phyloP scores from a whole-genome alignment of 2,888 invertebrate genomes.

The Augochlorella aurata region DNA sequence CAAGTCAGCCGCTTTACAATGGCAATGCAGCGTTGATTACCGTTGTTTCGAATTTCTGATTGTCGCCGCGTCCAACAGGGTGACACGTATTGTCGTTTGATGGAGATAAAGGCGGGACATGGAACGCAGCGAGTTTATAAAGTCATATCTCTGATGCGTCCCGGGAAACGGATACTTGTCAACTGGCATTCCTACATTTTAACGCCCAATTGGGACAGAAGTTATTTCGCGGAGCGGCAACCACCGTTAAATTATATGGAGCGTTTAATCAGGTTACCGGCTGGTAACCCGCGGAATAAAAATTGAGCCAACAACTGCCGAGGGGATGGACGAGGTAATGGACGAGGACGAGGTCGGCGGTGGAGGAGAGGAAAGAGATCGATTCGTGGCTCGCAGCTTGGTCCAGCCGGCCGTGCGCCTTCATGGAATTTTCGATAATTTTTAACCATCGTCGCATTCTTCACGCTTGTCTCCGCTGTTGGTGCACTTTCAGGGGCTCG shows the following conservation, averaged over 20 bases:
- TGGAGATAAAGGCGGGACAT: neutral
- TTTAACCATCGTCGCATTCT: constrained; percentile 33
- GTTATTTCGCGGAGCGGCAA: constrained; percentile 36
- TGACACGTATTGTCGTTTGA: constrained; percentile 1
- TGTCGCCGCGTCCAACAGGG: neutral
- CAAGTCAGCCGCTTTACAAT: neutral
- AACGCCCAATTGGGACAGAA: constrained; percentile 39
- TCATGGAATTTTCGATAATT: constrained; percentile 33
- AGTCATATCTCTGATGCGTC: constrained; percentile 8
- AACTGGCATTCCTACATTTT: constrained; percentile 31
- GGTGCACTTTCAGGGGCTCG: constrained; percentile 10
- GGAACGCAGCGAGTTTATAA: constrained; percentile 19
- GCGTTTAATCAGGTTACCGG: constrained; percentile 62
- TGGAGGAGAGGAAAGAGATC: constrained; percentile 16
- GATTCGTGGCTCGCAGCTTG: constrained; percentile 38
- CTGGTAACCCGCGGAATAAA: constrained; percentile 49
- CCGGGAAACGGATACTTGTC: constrained; percentile 24
- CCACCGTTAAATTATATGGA: constrained; percentile 61
- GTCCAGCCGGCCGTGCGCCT: neutral
- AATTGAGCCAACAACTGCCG: constrained; percentile 39
- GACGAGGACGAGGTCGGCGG: too few relatives aligned
- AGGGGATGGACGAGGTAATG: neutral
- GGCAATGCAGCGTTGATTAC: neutral
- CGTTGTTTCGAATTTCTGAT: neutral
- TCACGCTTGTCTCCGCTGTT: constrained; percentile 7